A percentile compares a stretch with the other conserved stretches of the same genome.
Conservation (phyloP, 2,113 vertebrate genomes). For the Sinocyclocheilus anophthalmus region DNA sequence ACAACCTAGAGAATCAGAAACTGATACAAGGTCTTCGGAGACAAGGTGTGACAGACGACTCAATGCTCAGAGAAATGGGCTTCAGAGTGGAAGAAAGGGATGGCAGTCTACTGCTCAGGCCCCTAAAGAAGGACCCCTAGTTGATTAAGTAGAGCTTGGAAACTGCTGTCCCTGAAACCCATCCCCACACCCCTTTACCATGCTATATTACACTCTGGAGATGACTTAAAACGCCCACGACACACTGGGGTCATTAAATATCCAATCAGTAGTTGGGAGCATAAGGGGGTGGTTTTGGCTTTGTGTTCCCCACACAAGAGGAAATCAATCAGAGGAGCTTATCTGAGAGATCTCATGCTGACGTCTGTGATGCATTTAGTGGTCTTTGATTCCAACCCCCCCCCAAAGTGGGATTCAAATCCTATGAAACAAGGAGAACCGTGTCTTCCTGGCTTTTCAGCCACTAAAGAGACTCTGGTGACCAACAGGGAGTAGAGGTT, state of each 20-base stretch:
- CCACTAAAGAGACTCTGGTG: slow-evolving; percentile 63
- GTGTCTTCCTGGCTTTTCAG: slow-evolving; percentile 65
- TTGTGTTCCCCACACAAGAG: too few species aligned
- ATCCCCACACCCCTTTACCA: slow-evolving; percentile 30
- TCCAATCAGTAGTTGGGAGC: slow-evolving; percentile 55
- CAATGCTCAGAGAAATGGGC: slow-evolving; percentile 82
- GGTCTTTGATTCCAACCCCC: slow-evolving; percentile 67
- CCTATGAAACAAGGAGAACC: slow-evolving; percentile 69
- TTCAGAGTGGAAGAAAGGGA: slow-evolving; percentile 82
- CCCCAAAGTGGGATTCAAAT: slow-evolving; percentile 54
- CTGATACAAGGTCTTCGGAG: slow-evolving; percentile 81
- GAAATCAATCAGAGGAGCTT: slow-evolving; percentile 60
- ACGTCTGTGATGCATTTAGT: slow-evolving; percentile 57
- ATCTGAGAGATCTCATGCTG: slow-evolving; percentile 64
- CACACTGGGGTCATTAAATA: slow-evolving; percentile 48
- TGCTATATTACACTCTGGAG: slow-evolving; percentile 33
- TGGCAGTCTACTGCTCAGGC: slow-evolving; percentile 81
- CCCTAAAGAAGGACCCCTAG: slow-evolving; percentile 72
- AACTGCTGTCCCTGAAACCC: slow-evolving; percentile 23
- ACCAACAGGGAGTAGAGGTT: slow-evolving; percentile 66
- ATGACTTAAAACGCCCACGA: slow-evolving; percentile 47
- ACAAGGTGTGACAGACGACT: slow-evolving; percentile 79
- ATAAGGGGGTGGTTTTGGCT: slow-evolving; percentile 44
- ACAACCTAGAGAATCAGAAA: slow-evolving; percentile 85
- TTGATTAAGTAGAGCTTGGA: slow-evolving; percentile 46